phyloP scores from a whole-genome alignment of 92 coral and sea anemone species.

The Actinernus sp. region DNA sequence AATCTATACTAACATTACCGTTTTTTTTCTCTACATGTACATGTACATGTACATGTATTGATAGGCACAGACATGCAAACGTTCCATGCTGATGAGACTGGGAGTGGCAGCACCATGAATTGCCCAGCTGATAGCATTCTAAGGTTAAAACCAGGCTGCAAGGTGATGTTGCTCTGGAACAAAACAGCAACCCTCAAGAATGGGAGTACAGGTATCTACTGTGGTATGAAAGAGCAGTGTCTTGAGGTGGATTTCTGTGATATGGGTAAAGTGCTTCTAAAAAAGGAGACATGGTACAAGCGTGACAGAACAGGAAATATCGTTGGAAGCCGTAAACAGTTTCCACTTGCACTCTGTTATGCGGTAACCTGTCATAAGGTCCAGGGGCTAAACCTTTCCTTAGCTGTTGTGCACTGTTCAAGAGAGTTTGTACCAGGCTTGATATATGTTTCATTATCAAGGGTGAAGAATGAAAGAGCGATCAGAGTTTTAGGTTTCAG shows the following conservation, averaged over 20 bases:
- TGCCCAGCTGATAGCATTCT: slow-evolving; percentile 15
- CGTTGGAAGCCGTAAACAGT: slow-evolving; percentile 8
- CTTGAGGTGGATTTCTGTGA: background rate
- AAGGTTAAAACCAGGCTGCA: slow-evolving; percentile 9
- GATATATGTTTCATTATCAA: slow-evolving; percentile 38
- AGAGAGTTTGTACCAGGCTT: too few relatives aligned
- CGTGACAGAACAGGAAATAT: background rate
- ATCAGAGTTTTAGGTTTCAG: slow-evolving; percentile 25
- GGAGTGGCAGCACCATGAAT: too few relatives aligned
- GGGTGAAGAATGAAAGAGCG: slow-evolving; percentile 23
- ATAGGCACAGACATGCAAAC: too few relatives aligned
- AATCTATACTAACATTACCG: too few relatives aligned
- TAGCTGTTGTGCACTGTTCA: slow-evolving; percentile 52
- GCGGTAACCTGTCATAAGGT: slow-evolving; percentile 12
- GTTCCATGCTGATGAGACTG: too few relatives aligned
- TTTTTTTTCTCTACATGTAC: too few relatives aligned
- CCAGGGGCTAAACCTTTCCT: slow-evolving; percentile 39
- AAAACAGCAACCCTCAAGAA: slow-evolving; percentile 24
- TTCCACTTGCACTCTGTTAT: background rate
- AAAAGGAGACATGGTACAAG: slow-evolving; percentile 1
- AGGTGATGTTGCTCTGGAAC: slow-evolving; percentile 56
- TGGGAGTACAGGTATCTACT: slow-evolving; percentile 29
- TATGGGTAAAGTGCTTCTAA: background rate
- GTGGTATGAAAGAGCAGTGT: background rate
- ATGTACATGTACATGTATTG: too few relatives aligned